phyloP scores from a whole-genome alignment of 1,140 invertebrate species.

The Philopotamus ludificatus region DNA sequence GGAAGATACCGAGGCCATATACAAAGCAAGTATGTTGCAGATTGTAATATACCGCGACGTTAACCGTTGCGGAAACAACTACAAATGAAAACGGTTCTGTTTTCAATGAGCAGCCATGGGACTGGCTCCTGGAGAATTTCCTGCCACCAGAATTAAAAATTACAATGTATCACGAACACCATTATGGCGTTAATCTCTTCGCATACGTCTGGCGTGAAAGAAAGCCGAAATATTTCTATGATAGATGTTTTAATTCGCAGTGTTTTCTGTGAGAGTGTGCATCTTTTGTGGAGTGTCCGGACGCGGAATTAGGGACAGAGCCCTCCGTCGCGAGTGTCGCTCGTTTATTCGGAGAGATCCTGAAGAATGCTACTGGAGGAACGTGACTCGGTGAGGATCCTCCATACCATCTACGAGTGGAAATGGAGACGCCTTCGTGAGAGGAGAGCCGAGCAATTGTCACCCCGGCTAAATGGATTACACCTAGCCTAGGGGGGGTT shows the following conservation, averaged over 20 bases:
- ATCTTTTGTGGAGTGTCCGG: background rate
- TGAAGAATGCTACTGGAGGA: constrained; percentile 20
- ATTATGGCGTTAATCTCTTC: background rate
- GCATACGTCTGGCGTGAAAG: background rate
- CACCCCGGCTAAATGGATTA: constrained; percentile 14
- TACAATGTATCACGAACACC: no score
- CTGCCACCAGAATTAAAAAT: no score
- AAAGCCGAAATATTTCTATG: background rate
- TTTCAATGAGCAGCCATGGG: background rate
- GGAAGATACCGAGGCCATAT: no score
- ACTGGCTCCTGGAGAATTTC: no score
- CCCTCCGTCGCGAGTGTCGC: constrained; percentile 14
- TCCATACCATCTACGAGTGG: background rate
- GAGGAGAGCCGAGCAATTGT: constrained; percentile 10
- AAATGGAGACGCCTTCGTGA: background rate
- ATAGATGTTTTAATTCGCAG: background rate
- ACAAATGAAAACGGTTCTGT: background rate
- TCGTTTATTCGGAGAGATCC: constrained; percentile 22
- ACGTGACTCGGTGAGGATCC: constrained; percentile 23
- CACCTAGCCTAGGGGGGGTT: background rate
- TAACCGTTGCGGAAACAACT: background rate
- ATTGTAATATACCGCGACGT: background rate
- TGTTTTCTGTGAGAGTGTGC: background rate
- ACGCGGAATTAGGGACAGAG: constrained; percentile 3
- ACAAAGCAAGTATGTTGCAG: no score